These are phyloP conservation scores for Syrrhaptes paradoxus DNA, from an alignment of 2,113 vertebrate species.

Conservation along the genomic window DNA sequence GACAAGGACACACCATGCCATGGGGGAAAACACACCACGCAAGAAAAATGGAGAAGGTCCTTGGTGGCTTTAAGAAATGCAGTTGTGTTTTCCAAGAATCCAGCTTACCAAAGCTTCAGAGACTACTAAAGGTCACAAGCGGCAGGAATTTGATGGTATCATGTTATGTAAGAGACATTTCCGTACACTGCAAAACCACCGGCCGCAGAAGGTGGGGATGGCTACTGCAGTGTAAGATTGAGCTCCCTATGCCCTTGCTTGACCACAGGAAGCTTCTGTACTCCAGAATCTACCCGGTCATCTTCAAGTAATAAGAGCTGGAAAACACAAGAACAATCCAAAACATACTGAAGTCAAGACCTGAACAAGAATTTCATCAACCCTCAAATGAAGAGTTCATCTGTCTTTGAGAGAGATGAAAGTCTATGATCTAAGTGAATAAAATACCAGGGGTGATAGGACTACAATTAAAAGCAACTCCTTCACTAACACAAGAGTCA, in stretches of 20 bases:
- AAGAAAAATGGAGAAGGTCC: background rate
- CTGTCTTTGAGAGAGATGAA: background rate
- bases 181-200: background rate
- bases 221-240: rapidly evolving
- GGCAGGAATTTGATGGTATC: background rate
- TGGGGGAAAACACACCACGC: background rate
- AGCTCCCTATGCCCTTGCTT: background rate
- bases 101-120: background rate
- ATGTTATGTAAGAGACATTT: background rate
- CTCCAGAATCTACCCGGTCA: background rate
- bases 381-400: background rate
- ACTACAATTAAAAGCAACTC: background rate
- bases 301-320: background rate
- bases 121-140: slow-evolving; percentile 4
- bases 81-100: background rate
- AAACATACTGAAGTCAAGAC: background rate
- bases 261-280: background rate
- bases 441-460: background rate
- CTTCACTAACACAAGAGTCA: background rate
- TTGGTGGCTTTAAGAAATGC: background rate
- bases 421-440: background rate
- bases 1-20: background rate
- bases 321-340: background rate
- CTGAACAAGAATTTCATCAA: background rate
- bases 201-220: background rate